Percentiles rank a stretch among this genome's conserved stretches.
These are phyloP conservation scores for Mungos mungo DNA, from an alignment of 2,113 vertebrate species.

Conservation along the genomic window DNA sequence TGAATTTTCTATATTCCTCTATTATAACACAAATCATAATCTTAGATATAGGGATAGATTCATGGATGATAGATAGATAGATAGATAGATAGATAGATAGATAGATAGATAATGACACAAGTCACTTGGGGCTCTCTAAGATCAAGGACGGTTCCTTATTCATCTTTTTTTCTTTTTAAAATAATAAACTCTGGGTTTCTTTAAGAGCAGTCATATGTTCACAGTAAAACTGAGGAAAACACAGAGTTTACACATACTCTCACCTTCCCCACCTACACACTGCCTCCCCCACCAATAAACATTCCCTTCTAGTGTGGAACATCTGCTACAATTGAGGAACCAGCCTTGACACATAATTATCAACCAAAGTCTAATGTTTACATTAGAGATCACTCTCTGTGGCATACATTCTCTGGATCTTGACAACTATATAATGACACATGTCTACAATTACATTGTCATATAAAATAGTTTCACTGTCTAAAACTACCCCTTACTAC, in stretches of 20 bases:
- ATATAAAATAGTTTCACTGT: background rate
- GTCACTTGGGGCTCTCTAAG: background rate
- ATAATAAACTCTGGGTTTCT: background rate
- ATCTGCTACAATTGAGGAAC: background rate
- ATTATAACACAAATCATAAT: background rate
- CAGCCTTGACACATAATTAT: background rate
- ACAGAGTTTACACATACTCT: background rate
- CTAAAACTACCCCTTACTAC: background rate
- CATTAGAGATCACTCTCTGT: background rate
- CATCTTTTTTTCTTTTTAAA: background rate
- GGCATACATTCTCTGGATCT: background rate
- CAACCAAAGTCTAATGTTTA: background rate
- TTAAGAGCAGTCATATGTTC: background rate
- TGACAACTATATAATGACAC: background rate
- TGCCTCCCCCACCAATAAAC: background rate
- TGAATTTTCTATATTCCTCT: background rate
- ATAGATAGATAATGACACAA: background rate
- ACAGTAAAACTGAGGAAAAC: background rate
- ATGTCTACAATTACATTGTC: background rate
- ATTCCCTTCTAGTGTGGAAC: too few species aligned
- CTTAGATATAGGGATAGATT: background rate
- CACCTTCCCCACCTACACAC: accelerated
- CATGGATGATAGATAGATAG: background rate
- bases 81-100: background rate
- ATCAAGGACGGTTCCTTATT: background rate